These are phyloP conservation scores for Molossus molossus DNA, from an alignment of 2,797 vertebrate species.

Conservation along the genomic window DNA sequence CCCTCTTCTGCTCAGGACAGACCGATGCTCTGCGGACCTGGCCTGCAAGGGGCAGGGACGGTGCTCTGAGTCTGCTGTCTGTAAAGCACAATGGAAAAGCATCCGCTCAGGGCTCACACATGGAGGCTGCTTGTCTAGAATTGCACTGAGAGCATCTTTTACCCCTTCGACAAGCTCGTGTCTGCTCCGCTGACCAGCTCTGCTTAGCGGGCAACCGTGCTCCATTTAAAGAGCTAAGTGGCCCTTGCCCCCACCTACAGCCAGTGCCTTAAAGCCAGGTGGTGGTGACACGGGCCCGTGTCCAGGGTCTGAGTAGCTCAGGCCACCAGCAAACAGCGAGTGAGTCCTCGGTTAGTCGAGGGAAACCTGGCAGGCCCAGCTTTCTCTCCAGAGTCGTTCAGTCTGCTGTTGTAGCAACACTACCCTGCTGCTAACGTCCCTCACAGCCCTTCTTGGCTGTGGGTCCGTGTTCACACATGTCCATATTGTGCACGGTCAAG, in stretches of 20 bases:
- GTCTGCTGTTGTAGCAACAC: neutral
- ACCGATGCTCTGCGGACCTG: neutral
- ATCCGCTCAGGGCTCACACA: accelerated
- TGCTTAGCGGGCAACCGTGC: neutral
- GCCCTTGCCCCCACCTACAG: neutral
- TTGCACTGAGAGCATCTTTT: neutral
- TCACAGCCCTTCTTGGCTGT: neutral
- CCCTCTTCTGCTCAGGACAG: neutral
- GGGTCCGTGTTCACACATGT: neutral
- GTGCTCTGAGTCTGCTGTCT: neutral
- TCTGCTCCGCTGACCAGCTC: neutral
- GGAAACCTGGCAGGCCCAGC: neutral
- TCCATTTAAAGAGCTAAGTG: neutral
- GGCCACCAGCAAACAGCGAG: neutral
- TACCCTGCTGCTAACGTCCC: neutral
- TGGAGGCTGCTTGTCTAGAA: neutral
- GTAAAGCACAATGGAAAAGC: neutral
- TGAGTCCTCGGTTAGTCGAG: neutral
- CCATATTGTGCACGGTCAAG: neutral
- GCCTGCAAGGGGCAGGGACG: neutral
- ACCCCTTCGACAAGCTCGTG: accelerated
- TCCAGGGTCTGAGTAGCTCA: neutral
- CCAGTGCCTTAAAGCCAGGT: neutral
- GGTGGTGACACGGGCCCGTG: neutral
- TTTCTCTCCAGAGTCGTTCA: neutral